These are phyloP conservation scores for Protodeltote pygarga DNA, from an alignment of 2,888 invertebrate species.

Conservation along the genomic window DNA sequence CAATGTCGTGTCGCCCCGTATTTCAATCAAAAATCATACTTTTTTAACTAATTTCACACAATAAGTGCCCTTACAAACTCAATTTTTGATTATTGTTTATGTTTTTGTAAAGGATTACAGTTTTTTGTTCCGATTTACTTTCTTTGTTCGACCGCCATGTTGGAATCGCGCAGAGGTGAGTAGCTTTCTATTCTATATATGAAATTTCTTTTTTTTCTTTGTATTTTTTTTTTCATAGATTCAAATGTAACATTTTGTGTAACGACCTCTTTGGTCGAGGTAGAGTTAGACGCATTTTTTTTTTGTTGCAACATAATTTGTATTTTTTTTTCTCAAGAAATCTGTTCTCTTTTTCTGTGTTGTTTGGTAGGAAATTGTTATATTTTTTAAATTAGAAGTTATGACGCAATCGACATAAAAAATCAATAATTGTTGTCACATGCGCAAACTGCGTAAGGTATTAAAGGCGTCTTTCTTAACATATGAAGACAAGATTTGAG, in stretches of 20 bases:
- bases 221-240: slow-evolving; percentile 6
- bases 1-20: slow-evolving; percentile 34
- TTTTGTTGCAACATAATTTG: neutral
- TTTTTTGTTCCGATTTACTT: slow-evolving; percentile 36
- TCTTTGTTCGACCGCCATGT: slow-evolving; percentile 69
- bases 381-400: neutral
- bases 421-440: slow-evolving; percentile 20
- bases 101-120: slow-evolving; percentile 48
- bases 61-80: slow-evolving; percentile 16
- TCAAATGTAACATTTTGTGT: neutral
- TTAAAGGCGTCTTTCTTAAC: slow-evolving; percentile 9
- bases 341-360: slow-evolving; percentile 15
- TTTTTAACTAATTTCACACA: slow-evolving; percentile 16
- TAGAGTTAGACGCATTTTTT: neutral
- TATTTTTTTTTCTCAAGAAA: neutral
- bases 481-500: neutral
- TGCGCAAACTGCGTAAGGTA: slow-evolving; percentile 14
- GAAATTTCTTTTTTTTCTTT: slow-evolving; percentile 53
- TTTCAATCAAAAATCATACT: slow-evolving; percentile 1
- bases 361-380: slow-evolving; percentile 1
- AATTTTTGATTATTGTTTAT: slow-evolving; percentile 11
- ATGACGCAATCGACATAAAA: slow-evolving; percentile 15
- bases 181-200: slow-evolving; percentile 60
- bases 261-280: slow-evolving; percentile 3
- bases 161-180: slow-evolving; percentile 63